Base-by-base conservation (phyloP, 2,888 invertebrate genomes). In the Yponomeuta cagnagella region DNA sequence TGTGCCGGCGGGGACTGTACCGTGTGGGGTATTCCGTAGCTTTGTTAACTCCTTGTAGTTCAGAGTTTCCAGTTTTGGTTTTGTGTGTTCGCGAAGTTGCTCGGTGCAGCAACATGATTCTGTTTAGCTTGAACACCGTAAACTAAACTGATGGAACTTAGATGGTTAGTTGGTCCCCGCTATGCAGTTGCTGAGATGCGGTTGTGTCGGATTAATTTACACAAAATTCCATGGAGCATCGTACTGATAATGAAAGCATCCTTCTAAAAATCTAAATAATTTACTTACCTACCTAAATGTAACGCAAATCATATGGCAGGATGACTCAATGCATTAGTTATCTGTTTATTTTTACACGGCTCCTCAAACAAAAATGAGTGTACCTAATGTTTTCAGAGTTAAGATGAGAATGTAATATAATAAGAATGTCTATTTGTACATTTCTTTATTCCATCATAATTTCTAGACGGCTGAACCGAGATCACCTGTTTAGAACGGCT, bases 1-100 rank as follows among this genome's bases (percentile, higher is more conserved):
- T 78, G 81, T 83, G 84, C 84, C 80, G 82, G 78, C 79, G 75
- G 80, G 81, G 78, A 81, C 81, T 85, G 68, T 71, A 68, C 71
- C 71, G 69, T 69, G 65, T 64, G 71, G 68, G 68, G 68, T 43
- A 70, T 63, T 63, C 30, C 70, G 33, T n/a, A 15, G 33, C 70
- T 30, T 69, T 23, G 69, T 69, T 69, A 67, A 67, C 64, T 64
- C 64, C 30, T 58, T 58, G 64, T 31, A 64, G 64, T 23, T 31
- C 64, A 23, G 64, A 64, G 23, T 64, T 58, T 58, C 52, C 52
- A 58, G 52, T 58, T 58, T 58, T 58, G 52, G 52, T 58, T 58
- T 58, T 58, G 52, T 58, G 52, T 58, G 52, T 58, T 58, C 52
- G 52, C 52, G 52, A 58, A 58, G 52, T 58, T 58, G 52, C 52